Conservation (phyloP, 2,888 invertebrate species). For the Tiphia femorata region DNA sequence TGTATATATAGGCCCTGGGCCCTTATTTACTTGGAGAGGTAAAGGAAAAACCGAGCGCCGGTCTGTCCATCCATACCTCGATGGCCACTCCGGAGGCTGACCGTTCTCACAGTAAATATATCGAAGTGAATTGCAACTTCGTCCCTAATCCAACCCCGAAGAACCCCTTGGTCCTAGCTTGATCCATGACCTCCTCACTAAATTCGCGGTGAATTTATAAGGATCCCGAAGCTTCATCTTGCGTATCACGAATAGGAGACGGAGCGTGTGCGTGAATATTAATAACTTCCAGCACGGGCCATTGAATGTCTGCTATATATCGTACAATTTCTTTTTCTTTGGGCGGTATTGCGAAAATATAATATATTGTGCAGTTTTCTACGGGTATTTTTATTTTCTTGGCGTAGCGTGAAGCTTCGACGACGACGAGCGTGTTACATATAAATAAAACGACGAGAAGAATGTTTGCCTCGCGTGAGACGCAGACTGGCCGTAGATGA, state of each 20-base stretch:
- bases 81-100: slow-evolving; percentile 48
- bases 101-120: slow-evolving; percentile 69
- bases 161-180: slow-evolving; percentile 31
- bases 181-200: slow-evolving; percentile 56
- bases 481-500: slow-evolving; percentile 25
- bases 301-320: not conserved
- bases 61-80: slow-evolving; percentile 41
- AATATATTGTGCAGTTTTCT: slow-evolving; percentile 14
- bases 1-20: slow-evolving; percentile 8
- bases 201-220: slow-evolving; percentile 57
- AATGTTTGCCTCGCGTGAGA: slow-evolving; percentile 1
- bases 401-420: not conserved
- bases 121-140: slow-evolving; percentile 68
- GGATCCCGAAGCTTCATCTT: slow-evolving; percentile 16
- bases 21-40: slow-evolving; percentile 53
- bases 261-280: slow-evolving; percentile 17
- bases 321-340: not conserved
- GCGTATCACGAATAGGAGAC: slow-evolving; percentile 5
- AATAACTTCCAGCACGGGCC: not conserved
- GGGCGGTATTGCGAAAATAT: not conserved
- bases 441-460: too few relatives aligned
- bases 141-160: slow-evolving; percentile 50
- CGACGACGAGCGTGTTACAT: not conserved
- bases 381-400: slow-evolving; percentile 20
- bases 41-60: slow-evolving; percentile 34